phyloP scores from a whole-genome alignment of 2,888 invertebrate genomes.

The Papilio demoleus region DNA sequence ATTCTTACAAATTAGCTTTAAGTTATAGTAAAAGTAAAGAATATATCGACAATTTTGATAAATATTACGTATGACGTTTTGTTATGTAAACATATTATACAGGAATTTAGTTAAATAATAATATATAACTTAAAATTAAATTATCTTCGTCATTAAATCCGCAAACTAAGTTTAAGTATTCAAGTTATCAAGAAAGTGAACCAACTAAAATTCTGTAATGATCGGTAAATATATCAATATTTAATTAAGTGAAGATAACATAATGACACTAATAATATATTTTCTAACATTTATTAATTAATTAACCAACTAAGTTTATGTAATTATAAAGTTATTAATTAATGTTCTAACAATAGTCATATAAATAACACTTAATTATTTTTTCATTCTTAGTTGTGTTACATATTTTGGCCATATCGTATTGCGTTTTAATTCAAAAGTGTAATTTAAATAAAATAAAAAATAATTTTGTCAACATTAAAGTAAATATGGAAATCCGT shows the following conservation, averaged over 20 bases:
- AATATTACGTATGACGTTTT: too few relatives aligned
- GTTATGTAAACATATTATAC: too few relatives aligned
- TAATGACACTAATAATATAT: slow-evolving; percentile 44
- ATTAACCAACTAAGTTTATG: slow-evolving; percentile 56
- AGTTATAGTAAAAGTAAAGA: too few relatives aligned
- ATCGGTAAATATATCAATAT: slow-evolving; percentile 46
- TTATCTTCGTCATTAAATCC: too few relatives aligned
- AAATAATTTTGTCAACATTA: too few relatives aligned
- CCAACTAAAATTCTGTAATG: slow-evolving; percentile 27
- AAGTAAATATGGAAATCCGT: slow-evolving; percentile 43
- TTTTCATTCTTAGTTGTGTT: slow-evolving; percentile 51
- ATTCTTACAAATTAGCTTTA: too few relatives aligned
- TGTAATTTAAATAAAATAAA: too few relatives aligned
- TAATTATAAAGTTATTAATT: slow-evolving; percentile 61
- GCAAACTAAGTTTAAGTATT: not conserved
- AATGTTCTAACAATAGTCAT: slow-evolving; percentile 57
- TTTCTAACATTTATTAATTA: slow-evolving; percentile 60
- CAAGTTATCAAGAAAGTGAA: not conserved
- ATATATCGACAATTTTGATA: too few relatives aligned
- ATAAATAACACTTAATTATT: slow-evolving; percentile 59
- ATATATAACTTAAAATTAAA: too few relatives aligned
- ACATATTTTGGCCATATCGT: slow-evolving; percentile 26
- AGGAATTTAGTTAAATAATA: too few relatives aligned
- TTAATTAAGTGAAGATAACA: slow-evolving; percentile 43
- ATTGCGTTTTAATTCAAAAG: not conserved